Percentiles rank a stretch among this genome's conserved stretches.
phyloP scores from a whole-genome alignment of 2,113 vertebrate species.

The Phocoena phocoena region DNA sequence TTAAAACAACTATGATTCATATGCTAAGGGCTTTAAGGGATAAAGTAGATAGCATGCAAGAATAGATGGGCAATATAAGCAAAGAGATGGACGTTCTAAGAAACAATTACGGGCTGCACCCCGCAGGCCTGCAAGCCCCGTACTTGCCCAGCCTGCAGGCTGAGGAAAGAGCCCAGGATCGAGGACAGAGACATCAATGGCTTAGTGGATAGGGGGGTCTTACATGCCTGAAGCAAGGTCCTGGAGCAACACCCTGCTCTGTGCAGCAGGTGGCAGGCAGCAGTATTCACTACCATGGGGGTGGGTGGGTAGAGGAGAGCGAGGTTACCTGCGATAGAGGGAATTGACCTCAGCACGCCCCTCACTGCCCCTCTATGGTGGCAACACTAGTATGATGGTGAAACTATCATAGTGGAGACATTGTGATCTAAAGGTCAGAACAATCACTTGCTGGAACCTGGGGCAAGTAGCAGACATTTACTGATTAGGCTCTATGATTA shows the following conservation, averaged over 20 bases:
- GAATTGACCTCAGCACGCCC: too few relatives aligned
- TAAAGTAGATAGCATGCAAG: neutral
- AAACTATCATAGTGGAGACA: neutral
- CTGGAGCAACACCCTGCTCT: neutral
- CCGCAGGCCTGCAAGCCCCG: neutral
- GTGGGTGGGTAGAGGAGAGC: neutral
- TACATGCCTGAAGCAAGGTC: neutral
- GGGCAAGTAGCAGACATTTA: neutral
- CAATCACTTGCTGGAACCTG: neutral
- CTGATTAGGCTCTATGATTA: neutral
- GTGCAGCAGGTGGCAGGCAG: neutral
- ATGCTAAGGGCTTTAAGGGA: neutral
- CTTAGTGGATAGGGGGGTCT: neutral
- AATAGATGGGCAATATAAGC: neutral
- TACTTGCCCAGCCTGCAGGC: neutral
- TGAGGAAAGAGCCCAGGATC: neutral
- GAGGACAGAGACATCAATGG: neutral
- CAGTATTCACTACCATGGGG: neutral
- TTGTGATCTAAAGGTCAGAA: neutral
- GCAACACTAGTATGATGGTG: too few relatives aligned
- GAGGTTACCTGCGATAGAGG: neutral
- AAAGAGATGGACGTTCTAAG: neutral
- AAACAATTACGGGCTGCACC: neutral
- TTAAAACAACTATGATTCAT: neutral
- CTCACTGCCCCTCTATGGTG: neutral